A percentile compares a stretch with the other conserved stretches of the same genome.
Conservation (phyloP, 37 sponge, comb jelly and placozoan genomes). For the Axinella damicornis region DNA sequence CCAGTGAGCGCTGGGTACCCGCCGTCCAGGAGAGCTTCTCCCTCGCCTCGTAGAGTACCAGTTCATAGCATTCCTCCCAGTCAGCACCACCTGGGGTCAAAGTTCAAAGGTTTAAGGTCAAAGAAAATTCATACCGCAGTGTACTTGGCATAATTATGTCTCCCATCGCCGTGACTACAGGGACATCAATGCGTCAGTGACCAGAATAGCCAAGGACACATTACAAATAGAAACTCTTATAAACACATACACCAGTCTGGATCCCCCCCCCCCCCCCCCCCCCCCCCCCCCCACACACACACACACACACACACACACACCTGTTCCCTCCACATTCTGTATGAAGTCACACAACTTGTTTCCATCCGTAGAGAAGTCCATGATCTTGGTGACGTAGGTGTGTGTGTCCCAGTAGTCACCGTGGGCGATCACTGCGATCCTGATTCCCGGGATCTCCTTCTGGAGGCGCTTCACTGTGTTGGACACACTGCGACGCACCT, state of each 20-base stretch:
- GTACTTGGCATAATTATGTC: no score
- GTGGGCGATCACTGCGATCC: conserved; percentile 37
- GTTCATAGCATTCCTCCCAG: conserved; percentile 50
- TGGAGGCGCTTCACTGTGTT: conserved; percentile 39
- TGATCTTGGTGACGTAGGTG: conserved; percentile 34
- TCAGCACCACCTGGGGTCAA: conserved; percentile 27
- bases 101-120: no score
- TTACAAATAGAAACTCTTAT: no score
- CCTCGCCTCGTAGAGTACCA: conserved; percentile 34
- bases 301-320: no score
- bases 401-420: conserved; percentile 37
- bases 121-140: no score
- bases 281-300: no score
- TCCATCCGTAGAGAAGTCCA: conserved; percentile 8
- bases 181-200: no score
- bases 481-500: conserved; percentile 31
- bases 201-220: no score
- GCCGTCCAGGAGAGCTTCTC: conserved; percentile 35
- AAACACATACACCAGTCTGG: no score
- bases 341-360: conserved; percentile 15
- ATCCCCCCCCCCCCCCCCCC: no score
- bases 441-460: conserved; percentile 35
- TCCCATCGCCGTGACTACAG: no score
- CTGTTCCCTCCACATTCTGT: conserved; percentile 18
- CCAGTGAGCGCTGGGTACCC: conserved; percentile 42